A percentile compares a stretch with the other conserved stretches of the same genome.
Evolutionary conservation across 2,797 vertebrate genomes (phyloP).

Genomic region (Gephyroberyx darwinii): DNA sequence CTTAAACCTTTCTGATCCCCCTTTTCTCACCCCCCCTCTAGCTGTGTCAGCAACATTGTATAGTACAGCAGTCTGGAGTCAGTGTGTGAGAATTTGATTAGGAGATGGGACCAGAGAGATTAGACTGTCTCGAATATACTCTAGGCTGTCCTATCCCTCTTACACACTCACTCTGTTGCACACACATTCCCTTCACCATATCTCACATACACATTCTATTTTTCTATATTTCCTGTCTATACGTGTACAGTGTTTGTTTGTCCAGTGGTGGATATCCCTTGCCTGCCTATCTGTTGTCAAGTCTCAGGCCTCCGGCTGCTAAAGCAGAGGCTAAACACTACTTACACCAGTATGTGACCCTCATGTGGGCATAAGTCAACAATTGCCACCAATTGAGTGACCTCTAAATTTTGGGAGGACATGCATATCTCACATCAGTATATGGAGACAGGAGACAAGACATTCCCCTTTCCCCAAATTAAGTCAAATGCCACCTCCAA

Average conservation of each 20-base stretch:
- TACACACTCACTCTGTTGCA: constrained; percentile 39
- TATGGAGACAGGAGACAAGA: constrained; percentile 11
- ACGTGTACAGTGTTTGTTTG: constrained; percentile 66
- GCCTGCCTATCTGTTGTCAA: constrained; percentile 43
- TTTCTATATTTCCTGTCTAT: constrained; percentile 75
- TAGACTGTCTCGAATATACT: constrained; percentile 11
- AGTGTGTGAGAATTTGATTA: constrained; percentile 22
- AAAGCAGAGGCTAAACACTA: constrained; percentile 23
- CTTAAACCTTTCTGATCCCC: not conserved
- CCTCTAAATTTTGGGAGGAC: constrained; percentile 2
- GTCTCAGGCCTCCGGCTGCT: constrained; percentile 16
- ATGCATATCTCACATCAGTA: constrained; percentile 18
- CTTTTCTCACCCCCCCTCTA: constrained; percentile 22
- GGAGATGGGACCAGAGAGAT: constrained; percentile 13
- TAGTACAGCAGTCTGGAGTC: constrained; percentile 42
- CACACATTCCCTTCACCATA: constrained; percentile 50
- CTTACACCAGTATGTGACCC: constrained; percentile 9
- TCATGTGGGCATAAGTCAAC: constrained; percentile 16
- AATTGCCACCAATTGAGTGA: not conserved
- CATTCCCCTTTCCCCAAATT: constrained; percentile 27
- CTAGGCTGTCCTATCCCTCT: constrained; percentile 19
- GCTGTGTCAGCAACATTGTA: constrained; percentile 59
- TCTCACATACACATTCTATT: constrained; percentile 68
- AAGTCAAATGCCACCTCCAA: constrained; percentile 49
- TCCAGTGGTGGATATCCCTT: constrained; percentile 52